Evolutionary conservation across 53 echinoderm and acorn worm genomes (phyloP).

Genomic region (Patiria pectinifera): DNA sequence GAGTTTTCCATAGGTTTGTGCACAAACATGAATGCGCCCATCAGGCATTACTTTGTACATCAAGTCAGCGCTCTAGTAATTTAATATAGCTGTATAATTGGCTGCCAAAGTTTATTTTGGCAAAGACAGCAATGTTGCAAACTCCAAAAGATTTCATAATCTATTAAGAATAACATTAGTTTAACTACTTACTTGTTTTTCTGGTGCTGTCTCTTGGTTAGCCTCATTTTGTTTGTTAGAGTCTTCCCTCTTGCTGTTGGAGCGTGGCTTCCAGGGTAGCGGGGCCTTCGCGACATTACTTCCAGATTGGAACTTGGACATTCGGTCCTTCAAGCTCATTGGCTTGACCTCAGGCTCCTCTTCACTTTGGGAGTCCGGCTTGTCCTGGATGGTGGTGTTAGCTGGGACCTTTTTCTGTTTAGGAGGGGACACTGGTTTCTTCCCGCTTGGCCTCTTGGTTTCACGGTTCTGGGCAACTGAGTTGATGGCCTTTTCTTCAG

Average conservation of each 20-base stretch:
- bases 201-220: constrained; percentile 32
- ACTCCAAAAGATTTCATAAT: background rate
- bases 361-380: constrained; percentile 19
- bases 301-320: constrained; percentile 69
- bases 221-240: constrained; percentile 41
- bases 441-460: constrained; percentile 33
- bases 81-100: too few species aligned
- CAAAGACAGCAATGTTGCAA: background rate
- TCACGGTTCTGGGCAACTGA: constrained; percentile 24
- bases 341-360: constrained; percentile 37
- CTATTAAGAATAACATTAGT: background rate
- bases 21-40: too few species aligned
- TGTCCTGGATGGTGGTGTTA: background rate
- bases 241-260: constrained; percentile 25
- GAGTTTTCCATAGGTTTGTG: too few species aligned
- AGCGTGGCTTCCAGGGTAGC: constrained; percentile 25
- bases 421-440: constrained; percentile 50
- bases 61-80: too few species aligned
- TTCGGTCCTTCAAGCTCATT: constrained; percentile 81
- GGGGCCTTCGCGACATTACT: background rate
- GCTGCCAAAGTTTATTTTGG: too few species aligned
- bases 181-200: constrained; percentile 42
- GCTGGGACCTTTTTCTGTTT: background rate
- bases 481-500: constrained; percentile 64
- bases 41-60: too few species aligned